Evolutionary conservation across 2,888 invertebrate genomes (phyloP).

Genomic region (Brachynemurus nebulosus): DNA sequence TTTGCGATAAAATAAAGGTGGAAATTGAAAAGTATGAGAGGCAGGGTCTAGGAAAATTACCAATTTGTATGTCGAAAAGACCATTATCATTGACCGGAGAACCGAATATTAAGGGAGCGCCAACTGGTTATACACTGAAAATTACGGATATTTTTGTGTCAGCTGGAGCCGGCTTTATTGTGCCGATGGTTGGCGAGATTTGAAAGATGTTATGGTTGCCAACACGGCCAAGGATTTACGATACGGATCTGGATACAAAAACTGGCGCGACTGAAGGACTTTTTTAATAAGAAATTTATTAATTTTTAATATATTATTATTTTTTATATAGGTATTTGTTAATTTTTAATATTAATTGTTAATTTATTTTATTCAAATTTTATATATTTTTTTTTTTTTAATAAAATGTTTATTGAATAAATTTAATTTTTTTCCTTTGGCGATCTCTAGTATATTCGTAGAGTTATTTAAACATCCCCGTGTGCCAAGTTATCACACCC

Average conservation of each 20-base stretch:
- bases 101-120: constrained; percentile 82
- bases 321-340: too few species aligned
- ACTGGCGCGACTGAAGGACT: constrained; percentile 90
- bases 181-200: constrained; percentile 88
- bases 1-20: constrained; percentile 54
- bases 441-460: too few species aligned
- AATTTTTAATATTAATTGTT: too few species aligned
- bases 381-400: too few species aligned
- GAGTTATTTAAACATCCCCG: too few species aligned
- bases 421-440: too few species aligned
- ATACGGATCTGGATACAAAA: constrained; percentile 83
- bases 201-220: constrained; percentile 93
- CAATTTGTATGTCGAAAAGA: constrained; percentile 98
- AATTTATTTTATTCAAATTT: too few species aligned
- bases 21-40: constrained; percentile 56
- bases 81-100: constrained; percentile 87
- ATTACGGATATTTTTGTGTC: constrained; percentile 80
- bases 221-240: constrained; percentile 90
- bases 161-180: constrained; percentile 91
- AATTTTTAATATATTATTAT: too few species aligned
- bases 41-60: constrained; percentile 76
- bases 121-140: constrained; percentile 74
- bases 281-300: constrained; percentile 57
- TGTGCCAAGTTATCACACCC: too few species aligned
- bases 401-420: too few species aligned